Evolutionary conservation across 2,797 vertebrate species (phyloP), one percentile per base, ranked within the genome.

Genomic region (Enteromius fasciolatus): DNA sequence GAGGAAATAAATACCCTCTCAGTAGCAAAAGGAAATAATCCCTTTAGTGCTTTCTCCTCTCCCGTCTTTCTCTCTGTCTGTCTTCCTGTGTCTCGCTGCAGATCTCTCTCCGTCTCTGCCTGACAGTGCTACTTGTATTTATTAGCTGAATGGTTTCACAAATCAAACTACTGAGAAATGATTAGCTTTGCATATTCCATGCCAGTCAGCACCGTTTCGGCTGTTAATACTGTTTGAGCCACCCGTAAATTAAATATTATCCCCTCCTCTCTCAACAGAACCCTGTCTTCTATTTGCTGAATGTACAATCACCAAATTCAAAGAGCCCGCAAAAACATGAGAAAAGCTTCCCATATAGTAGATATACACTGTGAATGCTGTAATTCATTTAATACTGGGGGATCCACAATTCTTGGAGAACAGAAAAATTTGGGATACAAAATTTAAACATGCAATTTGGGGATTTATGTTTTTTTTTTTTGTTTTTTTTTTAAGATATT

Each of bases 81-180:
- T 75, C 7, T 75, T 10, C 33, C 12, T 75, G 52, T 63, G 3
- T 64, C 17, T 77, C 18, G 3, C 75, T 77, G 57, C n/a, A 64
- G 20, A 4, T 64, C 5, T 76, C 52, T 76, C 70, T 33, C 17
- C 63, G 25, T 64, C 41, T 46, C 41, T 33, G 15, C 36, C 14
- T n/a, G 75, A 28, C 41, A 31, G 59, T 14, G 57, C 39, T 64
- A 64, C 75, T 76, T 77, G 25, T 90, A 82, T 92, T 91, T 89
- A 90, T 89, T 89, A 90, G 90, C 83, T 79, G 85, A 91, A 87
- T 68, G 78, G 79, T 83, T 54, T 85, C 41, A 90, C 90, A 90
- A 91, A 91, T 93, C 89, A 90, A 20, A 68, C 80, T 76, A 79
- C 68, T 63, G 66, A 78, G 75, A 86, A 90, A 89, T 88, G 78